Base-by-base conservation (phyloP, 2,888 invertebrate genomes). In the Tetanocera ferruginea region DNA sequence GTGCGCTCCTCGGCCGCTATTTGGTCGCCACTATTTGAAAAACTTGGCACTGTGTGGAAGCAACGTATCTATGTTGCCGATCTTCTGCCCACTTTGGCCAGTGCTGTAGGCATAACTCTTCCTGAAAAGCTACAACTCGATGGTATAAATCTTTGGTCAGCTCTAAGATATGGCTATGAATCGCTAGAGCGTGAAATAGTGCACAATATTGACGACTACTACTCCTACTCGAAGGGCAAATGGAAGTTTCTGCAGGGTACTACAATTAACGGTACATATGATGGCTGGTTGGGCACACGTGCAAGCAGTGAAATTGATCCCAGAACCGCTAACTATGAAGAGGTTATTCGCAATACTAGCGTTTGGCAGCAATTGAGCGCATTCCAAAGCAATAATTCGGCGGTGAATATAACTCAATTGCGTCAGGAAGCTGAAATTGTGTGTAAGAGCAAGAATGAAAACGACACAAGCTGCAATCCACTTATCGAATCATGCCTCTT, bases 61-160 rank as follows among this genome's bases (percentile, higher is more conserved):
- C 91, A 93, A 77, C 90, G 95, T 67, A 92, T 97, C 88, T 96
- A 97, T 85, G 93, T 96, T 17, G 93, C 93, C 9, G 97, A 97
- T 88, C 94, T 96, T 93, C 86, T 97, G 62, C 96, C 97, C 0
- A 97, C 97, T 0, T 88, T 90, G 94, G 87, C 87, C 3, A 80
- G 83, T 1, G 87, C 87, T 0, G 88, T 89, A 0, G 84, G 83
- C 19, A 86, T 88, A 43, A 43, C 80, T 0, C 72, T 86, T 0
- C 69, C 93, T 0, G 55, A 80, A 1, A 71, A 84, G 4, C 52
- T 66, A 1, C 52, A 75, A 5, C 70, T 94, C 34, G 94, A 95
- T 82, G 94, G 95, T 0, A 87, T 93, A 3, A 93, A 94, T 86
- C 92, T 94, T 83, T 95, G 94, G 94, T 91, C 92, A 1, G 91